Evolutionary conservation across 2,888 invertebrate species (phyloP), one percentile per base, ranked within the genome.

Genomic region (Eretmocerus hayati): DNA sequence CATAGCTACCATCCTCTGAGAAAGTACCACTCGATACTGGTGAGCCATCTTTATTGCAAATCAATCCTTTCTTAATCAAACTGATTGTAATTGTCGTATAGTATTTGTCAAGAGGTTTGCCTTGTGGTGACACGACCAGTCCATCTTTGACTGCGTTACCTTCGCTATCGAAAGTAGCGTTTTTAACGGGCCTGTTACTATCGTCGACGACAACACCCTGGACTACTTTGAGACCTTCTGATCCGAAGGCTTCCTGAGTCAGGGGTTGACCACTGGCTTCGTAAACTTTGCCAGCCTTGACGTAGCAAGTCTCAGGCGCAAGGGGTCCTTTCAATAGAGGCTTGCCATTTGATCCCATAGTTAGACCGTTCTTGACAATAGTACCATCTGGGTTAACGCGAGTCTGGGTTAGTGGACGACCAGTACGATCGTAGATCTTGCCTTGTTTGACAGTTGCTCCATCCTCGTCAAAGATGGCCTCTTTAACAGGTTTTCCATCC

Each of bases 201-300:
- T 62, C 60, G 11, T 69, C 69, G 1, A 67, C 62, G 4, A 69
- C 51, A 0, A 67, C 55, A 16, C 70, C 71, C 9, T 68, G 59
- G 6, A 61, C 47, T 3, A 69, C 60, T 46, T 56, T 64, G 21
- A 69, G 38, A 44, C 67, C 69, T 48, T 69, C 69, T 2, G 66
- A 63, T 2, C 71, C 71, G 35, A 70, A 70, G 16, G 69, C 64
- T 52, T 69, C 68, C 32, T 67, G 67, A 0, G 62, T 66, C 5
- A 71, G 46, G 1, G 60, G 62, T 36, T 67, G 64, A 15, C 63
- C 65, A 48, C 59, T 59, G 0, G 57, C 57, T 4, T 62, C 59
- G 21, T 59, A 67, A 6, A 69, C 57, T 43, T 63, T 65, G 30
- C 70, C 70, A 1, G 53, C 61, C 37, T 65, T 66, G 1, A 70